Base-by-base conservation (phyloP, 1,140 invertebrate species). In the Drosophila ficusphila region DNA sequence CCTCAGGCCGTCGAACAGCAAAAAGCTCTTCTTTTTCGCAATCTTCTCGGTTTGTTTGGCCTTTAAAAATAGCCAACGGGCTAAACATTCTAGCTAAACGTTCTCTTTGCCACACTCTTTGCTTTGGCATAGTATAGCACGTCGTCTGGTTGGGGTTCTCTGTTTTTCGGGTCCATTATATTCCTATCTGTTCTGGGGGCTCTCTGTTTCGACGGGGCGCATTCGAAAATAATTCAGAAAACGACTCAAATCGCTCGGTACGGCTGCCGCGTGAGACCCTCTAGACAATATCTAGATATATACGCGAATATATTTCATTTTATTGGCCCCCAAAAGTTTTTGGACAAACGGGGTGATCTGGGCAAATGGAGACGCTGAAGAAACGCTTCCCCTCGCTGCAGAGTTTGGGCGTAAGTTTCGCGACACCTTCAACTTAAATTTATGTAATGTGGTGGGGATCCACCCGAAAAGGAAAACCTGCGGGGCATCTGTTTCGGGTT, bases 331-430 rank as follows among this genome's bases (percentile, higher is more conserved):
- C 31, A 16, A 48, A 65, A 61, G 57, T 64, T 42, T n/a, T 49
- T 60, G 23, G 33, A 48, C 31, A 42, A 42, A 12, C 19, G 31
- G 21, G 25, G 33, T 31, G 18, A 46, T 27, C 44, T 29, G 38
- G 12, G 25, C 34, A 56, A 72, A 91, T 91, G 90, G 65, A 91
- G 52, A 90, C 89, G 33, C 62, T 92, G 12, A 92, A 92, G 51
- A 92, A 91, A 82, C 88, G 90, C 39, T 92, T 91, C 67, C 91
- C 91, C 42, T 92, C 91, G 68, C 74, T 92, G 54, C 81, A 91
- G 70, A 91, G 91, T 83, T 79, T 92, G 53, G 91, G 91, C 67
- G 91, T 92, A 91, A 91, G 91, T 91, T 67, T 7, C 19, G 44
- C 36, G 39, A 25, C 44, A 54, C 62, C 39, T 60, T 56, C 68